Conservation (phyloP, 2,888 invertebrate species). For the Drosophila suboccidentalis region DNA sequence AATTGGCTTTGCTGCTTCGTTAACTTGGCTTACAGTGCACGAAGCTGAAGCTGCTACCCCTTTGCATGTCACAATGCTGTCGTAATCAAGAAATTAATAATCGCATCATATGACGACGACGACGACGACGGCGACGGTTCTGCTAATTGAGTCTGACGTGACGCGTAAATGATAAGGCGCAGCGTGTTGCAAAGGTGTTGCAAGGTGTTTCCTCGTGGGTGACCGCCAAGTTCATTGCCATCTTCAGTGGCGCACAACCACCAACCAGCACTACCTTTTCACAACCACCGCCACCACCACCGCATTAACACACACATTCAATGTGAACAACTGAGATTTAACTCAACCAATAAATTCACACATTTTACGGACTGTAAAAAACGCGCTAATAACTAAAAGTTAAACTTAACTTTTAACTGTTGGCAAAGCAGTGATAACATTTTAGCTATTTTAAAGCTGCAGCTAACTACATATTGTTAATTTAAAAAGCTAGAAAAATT, state of each 20-base stretch:
- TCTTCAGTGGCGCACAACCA: constrained; percentile 19
- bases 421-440: constrained; percentile 31
- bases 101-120: constrained; percentile 66
- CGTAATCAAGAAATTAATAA: constrained; percentile 77
- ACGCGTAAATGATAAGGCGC: constrained; percentile 74
- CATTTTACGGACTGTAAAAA: constrained; percentile 22
- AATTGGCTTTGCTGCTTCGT: constrained; percentile 80
- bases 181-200: constrained; percentile 2
- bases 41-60: constrained; percentile 12
- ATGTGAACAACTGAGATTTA: neutral
- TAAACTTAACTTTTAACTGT: constrained; percentile 13
- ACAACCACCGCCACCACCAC: constrained; percentile 4
- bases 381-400: constrained; percentile 44
- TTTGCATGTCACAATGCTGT: constrained; percentile 55
- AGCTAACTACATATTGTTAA: neutral
- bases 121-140: constrained; percentile 29
- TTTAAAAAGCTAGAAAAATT: no score
- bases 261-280: neutral
- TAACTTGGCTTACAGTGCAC: constrained; percentile 63
- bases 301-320: constrained; percentile 12
- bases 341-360: constrained; percentile 44
- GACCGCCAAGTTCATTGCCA: constrained; percentile 70
- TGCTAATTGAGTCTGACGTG: constrained; percentile 76
- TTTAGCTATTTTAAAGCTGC: neutral
- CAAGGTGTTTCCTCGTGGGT: constrained; percentile 59